A percentile compares a stretch with the other conserved stretches of the same genome.
Conservation (phyloP, 2,113 vertebrate species). For the Anhinga anhinga region DNA sequence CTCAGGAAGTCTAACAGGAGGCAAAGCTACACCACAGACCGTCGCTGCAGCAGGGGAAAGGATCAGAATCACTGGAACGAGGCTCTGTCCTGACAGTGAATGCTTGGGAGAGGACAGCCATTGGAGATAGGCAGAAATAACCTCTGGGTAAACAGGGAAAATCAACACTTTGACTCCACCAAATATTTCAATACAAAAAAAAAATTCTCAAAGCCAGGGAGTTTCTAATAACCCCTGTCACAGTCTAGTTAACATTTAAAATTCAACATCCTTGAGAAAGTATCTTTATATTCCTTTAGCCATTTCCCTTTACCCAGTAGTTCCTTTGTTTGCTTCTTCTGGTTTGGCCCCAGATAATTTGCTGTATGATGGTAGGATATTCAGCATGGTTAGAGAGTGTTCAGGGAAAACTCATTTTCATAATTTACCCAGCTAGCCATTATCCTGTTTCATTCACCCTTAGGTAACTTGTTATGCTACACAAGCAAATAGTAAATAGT, state of each 20-base stretch:
- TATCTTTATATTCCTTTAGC: background rate
- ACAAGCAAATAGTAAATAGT: background rate
- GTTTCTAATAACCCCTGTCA: background rate
- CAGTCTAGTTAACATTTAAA: background rate
- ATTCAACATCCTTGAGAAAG: background rate
- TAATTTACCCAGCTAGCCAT: background rate
- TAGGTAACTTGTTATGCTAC: background rate
- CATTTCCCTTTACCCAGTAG: background rate
- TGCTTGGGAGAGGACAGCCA: background rate
- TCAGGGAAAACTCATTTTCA: background rate
- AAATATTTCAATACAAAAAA: background rate
- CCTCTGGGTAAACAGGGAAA: background rate
- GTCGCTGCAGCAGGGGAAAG: background rate
- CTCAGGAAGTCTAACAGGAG: background rate
- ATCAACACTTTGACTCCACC: background rate
- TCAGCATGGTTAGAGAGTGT: background rate
- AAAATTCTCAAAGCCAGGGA: background rate
- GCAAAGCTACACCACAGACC: constrained; percentile 1
- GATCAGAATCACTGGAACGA: background rate
- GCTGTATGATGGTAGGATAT: background rate
- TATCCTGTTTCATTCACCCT: background rate
- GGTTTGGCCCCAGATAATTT: background rate
- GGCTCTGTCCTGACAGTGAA: background rate
- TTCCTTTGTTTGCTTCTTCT: background rate
- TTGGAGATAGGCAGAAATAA: background rate